Evolutionary conservation across 2,113 vertebrate genomes (phyloP), one percentile per base, ranked within the genome.

Genomic region (Lophotis ruficrista): DNA sequence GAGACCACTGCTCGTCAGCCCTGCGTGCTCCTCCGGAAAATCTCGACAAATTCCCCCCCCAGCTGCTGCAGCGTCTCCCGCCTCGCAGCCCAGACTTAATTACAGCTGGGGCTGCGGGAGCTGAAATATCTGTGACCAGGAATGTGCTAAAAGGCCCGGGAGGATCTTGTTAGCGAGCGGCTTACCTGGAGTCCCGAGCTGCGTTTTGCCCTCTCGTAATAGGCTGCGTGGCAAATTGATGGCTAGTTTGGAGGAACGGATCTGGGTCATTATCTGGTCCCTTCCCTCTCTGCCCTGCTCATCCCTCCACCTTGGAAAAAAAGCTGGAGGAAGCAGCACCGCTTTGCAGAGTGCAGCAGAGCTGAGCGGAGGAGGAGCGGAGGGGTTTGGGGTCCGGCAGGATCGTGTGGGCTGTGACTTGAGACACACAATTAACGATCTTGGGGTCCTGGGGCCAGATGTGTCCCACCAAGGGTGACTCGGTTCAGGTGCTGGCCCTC

Each of bases 71-170:
- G 88, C 62, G 0, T 60, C 94, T 94, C 92, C 90, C 51, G 89
- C 80, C 93, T 94, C 14, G 0, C 70, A 89, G 81, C 73, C 83
- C 92, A 95, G 96, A 56, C 50, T 94, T 91, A 95, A 97, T 97
- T 91, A 90, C 95, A 94, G 96, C 90, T 79, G 91, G 91, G 87
- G 58, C 70, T 30, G 90, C 24, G 18, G 91, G 95, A 95, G 93
- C 93, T 95, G 97, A 45, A 41, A 33, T 76, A 6, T 85, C 87
- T 24, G 76, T 41, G 89, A 20, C 48, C 91, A 71, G 91, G 88
- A 87, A 92, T 25, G 92, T 81, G 95, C 92, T 88, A 6, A 94
- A 91, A 89, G 93, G 95, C 75, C 94, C 28, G 3, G 69, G 81
- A 94, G 94, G 86, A 91, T 94, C 96, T 94, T 18, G 93, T 94